Conservation (phyloP, 2,888 invertebrate species). For the Phalera bucephala region DNA sequence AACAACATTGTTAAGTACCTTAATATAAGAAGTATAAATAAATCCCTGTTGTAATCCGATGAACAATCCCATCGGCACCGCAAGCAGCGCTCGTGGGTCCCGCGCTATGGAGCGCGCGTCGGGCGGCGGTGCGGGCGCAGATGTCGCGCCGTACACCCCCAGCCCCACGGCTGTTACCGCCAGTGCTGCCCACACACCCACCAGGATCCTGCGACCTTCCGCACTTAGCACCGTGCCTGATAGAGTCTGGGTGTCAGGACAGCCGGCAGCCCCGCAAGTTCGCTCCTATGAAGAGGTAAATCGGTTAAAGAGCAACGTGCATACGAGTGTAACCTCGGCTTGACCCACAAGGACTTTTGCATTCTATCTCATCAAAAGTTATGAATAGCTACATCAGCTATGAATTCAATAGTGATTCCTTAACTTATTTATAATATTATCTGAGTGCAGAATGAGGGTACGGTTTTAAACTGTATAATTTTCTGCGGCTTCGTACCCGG, state of each 20-base stretch:
- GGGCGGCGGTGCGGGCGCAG: conserved; percentile 63
- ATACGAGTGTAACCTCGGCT: no score
- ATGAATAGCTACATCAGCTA: no score
- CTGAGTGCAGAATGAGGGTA: no score
- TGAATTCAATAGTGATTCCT: no score
- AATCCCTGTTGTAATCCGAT: conserved; percentile 94
- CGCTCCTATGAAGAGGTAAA: no score
- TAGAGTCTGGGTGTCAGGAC: conserved; percentile 62
- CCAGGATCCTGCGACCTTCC: conserved; percentile 56
- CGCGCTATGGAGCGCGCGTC: conserved; percentile 66
- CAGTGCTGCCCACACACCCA: conserved; percentile 62
- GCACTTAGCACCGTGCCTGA: conserved; percentile 58
- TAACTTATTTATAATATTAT: no score
- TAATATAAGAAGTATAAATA: conserved; percentile 91
- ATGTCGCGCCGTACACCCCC: conserved; percentile 60
- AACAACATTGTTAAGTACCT: no score
- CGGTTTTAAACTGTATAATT: no score
- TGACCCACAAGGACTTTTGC: no score
- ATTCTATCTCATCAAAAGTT: no score
- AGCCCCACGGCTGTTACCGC: conserved; percentile 54
- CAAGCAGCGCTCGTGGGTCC: conserved; percentile 86
- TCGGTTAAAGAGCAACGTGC: no score
- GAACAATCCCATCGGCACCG: conserved; percentile 90
- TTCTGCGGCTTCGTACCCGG: no score
- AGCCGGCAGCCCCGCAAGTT: conserved; percentile 66